Percentiles rank a stretch among this genome's conserved stretches.
Conservation (phyloP, 1,140 invertebrate genomes). For the Patella vulgata region DNA sequence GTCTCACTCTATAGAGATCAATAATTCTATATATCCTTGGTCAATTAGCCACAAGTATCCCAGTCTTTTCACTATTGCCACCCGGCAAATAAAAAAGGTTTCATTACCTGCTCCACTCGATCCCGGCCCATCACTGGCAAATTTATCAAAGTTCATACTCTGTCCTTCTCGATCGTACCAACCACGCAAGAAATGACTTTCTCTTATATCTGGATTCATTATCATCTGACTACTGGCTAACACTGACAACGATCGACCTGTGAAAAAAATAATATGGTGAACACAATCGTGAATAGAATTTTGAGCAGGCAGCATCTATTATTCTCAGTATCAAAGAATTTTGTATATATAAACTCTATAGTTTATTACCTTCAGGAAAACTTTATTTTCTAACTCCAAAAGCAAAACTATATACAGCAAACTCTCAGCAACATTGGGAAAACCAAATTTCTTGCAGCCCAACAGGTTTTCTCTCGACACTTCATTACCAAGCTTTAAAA, state of each 20-base stretch:
- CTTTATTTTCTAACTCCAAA: too few species aligned
- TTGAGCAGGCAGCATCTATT: background rate
- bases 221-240: slow-evolving; percentile 65
- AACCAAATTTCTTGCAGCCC: too few species aligned
- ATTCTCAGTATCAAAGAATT: background rate
- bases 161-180: slow-evolving; percentile 86
- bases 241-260: slow-evolving; percentile 63
- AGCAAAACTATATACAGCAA: too few species aligned
- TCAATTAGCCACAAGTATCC: too few species aligned
- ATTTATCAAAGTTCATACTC: slow-evolving; percentile 58
- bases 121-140: slow-evolving; percentile 50
- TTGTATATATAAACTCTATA: background rate
- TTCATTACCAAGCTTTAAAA: too few species aligned
- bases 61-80: too few species aligned
- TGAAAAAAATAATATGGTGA: slow-evolving; percentile 13
- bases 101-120: slow-evolving; percentile 38
- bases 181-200: slow-evolving; percentile 84
- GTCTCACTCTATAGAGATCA: too few species aligned
- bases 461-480: too few species aligned
- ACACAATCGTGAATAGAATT: slow-evolving; percentile 1
- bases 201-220: slow-evolving; percentile 88
- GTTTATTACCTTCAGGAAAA: too few species aligned
- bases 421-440: too few species aligned
- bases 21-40: too few species aligned
- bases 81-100: too few species aligned